A percentile compares a stretch with the other conserved stretches of the same genome.
Conservation (phyloP, 1,140 invertebrate species). For the Drosophila leontia region DNA sequence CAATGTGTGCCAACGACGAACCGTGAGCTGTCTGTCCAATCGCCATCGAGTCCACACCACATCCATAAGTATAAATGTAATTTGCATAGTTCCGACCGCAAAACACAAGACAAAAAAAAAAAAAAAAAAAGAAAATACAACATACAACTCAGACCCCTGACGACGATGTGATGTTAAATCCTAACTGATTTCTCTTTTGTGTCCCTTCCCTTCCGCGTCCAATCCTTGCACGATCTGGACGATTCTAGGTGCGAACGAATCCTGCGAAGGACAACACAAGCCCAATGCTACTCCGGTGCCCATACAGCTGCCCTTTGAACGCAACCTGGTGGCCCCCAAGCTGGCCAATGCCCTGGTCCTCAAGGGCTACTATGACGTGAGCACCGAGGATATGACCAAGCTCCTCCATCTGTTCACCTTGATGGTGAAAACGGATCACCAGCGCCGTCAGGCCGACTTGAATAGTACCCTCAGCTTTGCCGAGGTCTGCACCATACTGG, state of each 20-base stretch:
- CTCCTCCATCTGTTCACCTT: slow-evolving; percentile 91
- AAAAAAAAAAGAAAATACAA: neutral
- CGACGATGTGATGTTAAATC: neutral
- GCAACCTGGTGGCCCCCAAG: slow-evolving; percentile 88
- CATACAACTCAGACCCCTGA: neutral
- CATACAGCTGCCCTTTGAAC: slow-evolving; percentile 65
- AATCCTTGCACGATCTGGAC: slow-evolving; percentile 2
- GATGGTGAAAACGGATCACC: slow-evolving; percentile 84
- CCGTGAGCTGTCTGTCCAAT: slow-evolving; percentile 26
- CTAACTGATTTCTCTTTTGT: slow-evolving; percentile 27
- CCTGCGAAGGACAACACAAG: slow-evolving; percentile 17
- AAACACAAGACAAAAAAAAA: neutral
- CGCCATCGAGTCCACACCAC: slow-evolving; percentile 24
- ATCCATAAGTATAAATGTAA: slow-evolving; percentile 45
- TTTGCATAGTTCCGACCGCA: slow-evolving; percentile 10
- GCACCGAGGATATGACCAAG: slow-evolving; percentile 90
- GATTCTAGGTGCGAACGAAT: slow-evolving; percentile 11
- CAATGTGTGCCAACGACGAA: slow-evolving; percentile 31
- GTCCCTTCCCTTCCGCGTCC: slow-evolving; percentile 3
- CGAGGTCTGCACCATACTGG: slow-evolving; percentile 35
- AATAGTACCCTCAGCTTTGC: slow-evolving; percentile 36
- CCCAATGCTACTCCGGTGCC: slow-evolving; percentile 6
- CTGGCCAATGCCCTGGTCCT: slow-evolving; percentile 90
- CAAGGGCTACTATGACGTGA: slow-evolving; percentile 92
- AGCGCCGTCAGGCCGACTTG: slow-evolving; percentile 20